Percentiles rank a stretch among this genome's conserved stretches.
Evolutionary conservation across 1,140 invertebrate species (phyloP).

Genomic region (Cydia amplana): DNA sequence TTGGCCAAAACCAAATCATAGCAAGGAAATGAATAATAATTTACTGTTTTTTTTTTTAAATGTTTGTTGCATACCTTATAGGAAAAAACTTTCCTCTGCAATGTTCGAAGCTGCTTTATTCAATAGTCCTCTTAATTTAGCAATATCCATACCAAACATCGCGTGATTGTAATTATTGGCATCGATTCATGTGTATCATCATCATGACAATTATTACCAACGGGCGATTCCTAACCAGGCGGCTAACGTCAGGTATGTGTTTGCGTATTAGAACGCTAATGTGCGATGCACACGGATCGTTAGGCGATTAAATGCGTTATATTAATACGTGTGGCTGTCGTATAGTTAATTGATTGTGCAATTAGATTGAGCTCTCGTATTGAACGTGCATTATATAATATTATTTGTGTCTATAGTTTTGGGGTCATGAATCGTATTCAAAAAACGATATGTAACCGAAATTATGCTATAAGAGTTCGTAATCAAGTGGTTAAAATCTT

Average conservation of each 20-base stretch:
- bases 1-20: not conserved
- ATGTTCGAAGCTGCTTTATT: too few relatives aligned
- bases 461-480: too few relatives aligned
- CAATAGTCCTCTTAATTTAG: too few relatives aligned
- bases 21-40: not conserved
- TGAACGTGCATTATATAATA: not conserved
- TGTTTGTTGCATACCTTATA: not conserved
- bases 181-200: constrained; percentile 15
- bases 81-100: not conserved
- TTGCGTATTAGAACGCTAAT: constrained; percentile 26
- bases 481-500: too few relatives aligned
- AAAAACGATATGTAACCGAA: too few relatives aligned
- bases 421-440: too few relatives aligned
- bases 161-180: not conserved
- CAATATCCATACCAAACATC: too few relatives aligned
- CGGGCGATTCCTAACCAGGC: not conserved
- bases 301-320: constrained; percentile 30
- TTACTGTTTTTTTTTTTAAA: not conserved
- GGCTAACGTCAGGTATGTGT: constrained; percentile 16
- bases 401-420: not conserved
- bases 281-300: constrained; percentile 27
- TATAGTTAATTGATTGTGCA: constrained; percentile 24
- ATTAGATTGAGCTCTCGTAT: constrained; percentile 12
- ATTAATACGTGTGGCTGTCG: constrained; percentile 19
- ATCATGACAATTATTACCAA: not conserved